Conservation (phyloP, 2,888 invertebrate genomes). For the Melanophora roralis region DNA sequence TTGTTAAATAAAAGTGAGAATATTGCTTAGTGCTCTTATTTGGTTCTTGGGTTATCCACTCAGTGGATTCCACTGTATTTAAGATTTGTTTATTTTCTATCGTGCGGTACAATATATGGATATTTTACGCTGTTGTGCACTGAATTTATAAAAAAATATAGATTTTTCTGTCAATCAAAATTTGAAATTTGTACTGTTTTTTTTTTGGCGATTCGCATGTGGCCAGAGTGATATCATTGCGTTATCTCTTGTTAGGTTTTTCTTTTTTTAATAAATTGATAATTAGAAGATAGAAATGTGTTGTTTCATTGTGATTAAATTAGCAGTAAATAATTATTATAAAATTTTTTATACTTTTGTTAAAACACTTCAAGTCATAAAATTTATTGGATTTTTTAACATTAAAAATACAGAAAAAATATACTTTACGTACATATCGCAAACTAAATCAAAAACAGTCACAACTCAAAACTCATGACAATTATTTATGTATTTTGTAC, state of each 20-base stretch:
- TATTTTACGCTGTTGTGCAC: constrained; percentile 37
- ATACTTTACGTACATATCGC: too few relatives aligned
- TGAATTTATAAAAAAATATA: constrained; percentile 28
- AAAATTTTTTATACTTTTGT: neutral
- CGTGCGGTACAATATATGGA: neutral
- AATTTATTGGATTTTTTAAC: too few relatives aligned
- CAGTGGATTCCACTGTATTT: neutral
- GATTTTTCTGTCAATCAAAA: constrained; percentile 52
- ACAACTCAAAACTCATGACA: too few relatives aligned
- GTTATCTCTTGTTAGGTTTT: neutral
- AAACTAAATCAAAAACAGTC: too few relatives aligned
- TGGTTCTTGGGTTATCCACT: constrained; percentile 3
- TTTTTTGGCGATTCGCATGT: neutral
- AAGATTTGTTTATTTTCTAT: neutral
- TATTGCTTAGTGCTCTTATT: constrained; percentile 4
- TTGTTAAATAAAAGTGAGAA: constrained; percentile 21
- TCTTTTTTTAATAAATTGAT: neutral
- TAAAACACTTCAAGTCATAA: neutral
- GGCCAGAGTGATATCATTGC: neutral
- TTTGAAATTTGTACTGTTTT: neutral
- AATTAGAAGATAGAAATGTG: neutral
- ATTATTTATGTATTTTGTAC: too few relatives aligned
- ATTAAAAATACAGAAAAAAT: too few relatives aligned
- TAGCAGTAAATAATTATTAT: neutral
- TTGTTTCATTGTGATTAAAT: neutral